Evolutionary conservation across 2,797 vertebrate genomes (phyloP).

Genomic region (Neomorphus geoffroyi): DNA sequence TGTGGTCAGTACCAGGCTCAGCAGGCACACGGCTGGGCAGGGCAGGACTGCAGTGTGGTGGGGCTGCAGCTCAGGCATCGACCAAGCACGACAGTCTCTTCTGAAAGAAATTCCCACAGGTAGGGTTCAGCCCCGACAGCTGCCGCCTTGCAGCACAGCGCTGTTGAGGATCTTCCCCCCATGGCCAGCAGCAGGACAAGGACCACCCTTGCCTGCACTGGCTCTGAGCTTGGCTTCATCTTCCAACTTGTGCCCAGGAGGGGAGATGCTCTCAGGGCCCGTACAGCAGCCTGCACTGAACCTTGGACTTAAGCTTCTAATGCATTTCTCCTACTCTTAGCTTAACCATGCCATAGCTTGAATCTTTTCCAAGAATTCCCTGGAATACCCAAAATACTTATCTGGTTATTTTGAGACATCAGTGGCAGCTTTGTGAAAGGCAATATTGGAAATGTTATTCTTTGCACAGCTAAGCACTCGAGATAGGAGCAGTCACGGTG

Average conservation of each 20-base stretch:
- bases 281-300: not conserved
- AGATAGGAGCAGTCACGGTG: not conserved
- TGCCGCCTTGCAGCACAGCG: not conserved
- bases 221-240: not conserved
- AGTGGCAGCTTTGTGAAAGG: not conserved
- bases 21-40: not conserved
- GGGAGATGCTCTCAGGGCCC: too few relatives aligned
- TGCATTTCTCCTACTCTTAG: not conserved
- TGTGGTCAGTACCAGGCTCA: not conserved
- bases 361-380: not conserved
- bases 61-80: not conserved
- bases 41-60: not conserved
- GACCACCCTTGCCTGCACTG: not conserved
- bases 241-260: too few relatives aligned
- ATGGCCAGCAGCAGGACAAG: not conserved
- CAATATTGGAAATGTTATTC: not conserved
- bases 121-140: not conserved
- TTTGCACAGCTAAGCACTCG: not conserved
- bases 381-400: not conserved
- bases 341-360: not conserved
- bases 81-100: not conserved
- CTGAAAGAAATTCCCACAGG: not conserved
- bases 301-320: not conserved
- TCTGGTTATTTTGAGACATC: not conserved
- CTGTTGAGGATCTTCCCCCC: not conserved